A percentile compares a stretch with the other conserved stretches of the same genome.
Evolutionary conservation across 2,888 invertebrate genomes (phyloP).

Genomic region (Pheosia tremula): DNA sequence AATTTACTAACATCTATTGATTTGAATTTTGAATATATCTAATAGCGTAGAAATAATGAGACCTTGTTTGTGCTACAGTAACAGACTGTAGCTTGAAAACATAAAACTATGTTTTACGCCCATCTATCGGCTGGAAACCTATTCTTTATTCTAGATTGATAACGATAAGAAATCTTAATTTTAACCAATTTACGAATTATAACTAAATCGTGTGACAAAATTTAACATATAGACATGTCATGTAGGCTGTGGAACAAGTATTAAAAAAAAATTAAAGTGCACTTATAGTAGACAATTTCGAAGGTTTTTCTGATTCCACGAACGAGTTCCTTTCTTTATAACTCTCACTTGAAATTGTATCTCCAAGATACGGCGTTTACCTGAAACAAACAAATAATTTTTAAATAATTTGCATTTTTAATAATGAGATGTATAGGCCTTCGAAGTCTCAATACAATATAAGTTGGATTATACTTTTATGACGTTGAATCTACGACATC

Average conservation of each 20-base stretch:
- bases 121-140: no score
- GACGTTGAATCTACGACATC: slow-evolving; percentile 30
- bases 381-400: slow-evolving; percentile 38
- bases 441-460: slow-evolving; percentile 23
- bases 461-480: slow-evolving; percentile 36
- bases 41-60: no score
- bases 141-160: no score
- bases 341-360: background rate
- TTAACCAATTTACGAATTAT: no score
- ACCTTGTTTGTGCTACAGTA: no score
- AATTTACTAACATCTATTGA: no score
- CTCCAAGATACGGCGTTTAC: slow-evolving; percentile 22
- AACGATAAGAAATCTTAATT: no score
- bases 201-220: no score
- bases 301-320: slow-evolving; percentile 6
- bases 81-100: no score
- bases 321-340: slow-evolving; percentile 5
- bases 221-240: background rate
- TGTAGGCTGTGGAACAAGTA: background rate
- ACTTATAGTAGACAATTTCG: slow-evolving; percentile 6
- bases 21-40: no score
- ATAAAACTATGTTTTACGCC: no score
- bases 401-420: slow-evolving; percentile 23
- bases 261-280: slow-evolving; percentile 3
- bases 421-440: slow-evolving; percentile 31